A percentile compares a stretch with the other conserved stretches of the same genome.
Evolutionary conservation across 2,797 vertebrate genomes (phyloP).

Genomic region (Synaphobranchus kaupii): DNA sequence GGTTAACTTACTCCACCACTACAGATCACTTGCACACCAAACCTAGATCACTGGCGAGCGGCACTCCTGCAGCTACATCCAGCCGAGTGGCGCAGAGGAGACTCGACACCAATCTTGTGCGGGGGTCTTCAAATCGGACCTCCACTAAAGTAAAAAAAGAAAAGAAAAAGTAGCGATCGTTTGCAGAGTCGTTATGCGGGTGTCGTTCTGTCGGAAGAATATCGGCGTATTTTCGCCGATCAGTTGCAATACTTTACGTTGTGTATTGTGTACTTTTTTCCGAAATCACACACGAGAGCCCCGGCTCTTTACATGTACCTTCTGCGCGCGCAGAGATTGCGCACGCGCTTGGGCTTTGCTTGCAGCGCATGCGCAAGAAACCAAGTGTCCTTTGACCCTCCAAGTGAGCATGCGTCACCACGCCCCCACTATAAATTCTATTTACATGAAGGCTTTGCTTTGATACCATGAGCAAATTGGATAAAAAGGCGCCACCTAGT

Average conservation of each 20-base stretch:
- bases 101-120: not conserved
- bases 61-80: not conserved
- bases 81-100: not conserved
- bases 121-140: not conserved
- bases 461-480: not conserved
- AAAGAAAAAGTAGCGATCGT: not conserved
- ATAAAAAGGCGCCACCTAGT: not conserved
- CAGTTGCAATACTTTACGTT: not conserved
- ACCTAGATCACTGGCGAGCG: not conserved
- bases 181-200: not conserved
- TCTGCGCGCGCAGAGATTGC: constrained; percentile 1
- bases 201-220: no score
- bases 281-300: not conserved
- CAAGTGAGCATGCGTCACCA: not conserved
- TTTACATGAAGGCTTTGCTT: not conserved
- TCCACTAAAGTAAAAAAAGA: not conserved
- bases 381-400: not conserved
- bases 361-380: not conserved
- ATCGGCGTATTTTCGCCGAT: not conserved
- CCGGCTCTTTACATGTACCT: not conserved
- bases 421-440: not conserved
- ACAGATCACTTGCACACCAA: not conserved
- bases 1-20: not conserved
- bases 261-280: not conserved
- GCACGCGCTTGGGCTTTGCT: not conserved